Percentiles rank a stretch among this genome's conserved stretches.
Evolutionary conservation across 2,888 invertebrate species (phyloP).

Genomic region (Scrobipalpa atriplicella): DNA sequence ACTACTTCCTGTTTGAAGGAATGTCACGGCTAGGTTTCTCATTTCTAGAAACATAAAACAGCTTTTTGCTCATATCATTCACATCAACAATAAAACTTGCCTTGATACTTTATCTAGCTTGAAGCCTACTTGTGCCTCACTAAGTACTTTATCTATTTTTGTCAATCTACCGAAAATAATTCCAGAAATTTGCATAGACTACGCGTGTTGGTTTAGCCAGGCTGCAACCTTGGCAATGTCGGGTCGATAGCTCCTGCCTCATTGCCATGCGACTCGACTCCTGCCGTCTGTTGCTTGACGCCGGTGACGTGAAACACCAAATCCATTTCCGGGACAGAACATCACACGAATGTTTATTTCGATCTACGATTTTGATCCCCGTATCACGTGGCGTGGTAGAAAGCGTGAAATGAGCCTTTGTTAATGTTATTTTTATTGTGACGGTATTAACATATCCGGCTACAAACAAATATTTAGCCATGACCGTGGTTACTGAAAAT

Average conservation of each 20-base stretch:
- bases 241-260: constrained; percentile 29
- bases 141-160: background rate
- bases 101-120: background rate
- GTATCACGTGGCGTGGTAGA: constrained; percentile 1
- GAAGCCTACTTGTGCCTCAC: background rate
- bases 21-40: constrained; percentile 1
- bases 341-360: constrained; percentile 23
- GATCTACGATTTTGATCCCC: constrained; percentile 12
- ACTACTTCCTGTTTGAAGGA: background rate
- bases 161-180: constrained; percentile 1
- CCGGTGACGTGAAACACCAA: constrained; percentile 25
- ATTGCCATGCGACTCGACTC: constrained; percentile 23
- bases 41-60: background rate
- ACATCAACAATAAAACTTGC: background rate
- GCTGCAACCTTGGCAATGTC: constrained; percentile 28
- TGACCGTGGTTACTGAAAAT: background rate
- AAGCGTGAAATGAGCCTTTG: constrained; percentile 13
- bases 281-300: background rate
- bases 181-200: constrained; percentile 13
- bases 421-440: background rate
- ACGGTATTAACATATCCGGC: background rate
- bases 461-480: constrained; percentile 2
- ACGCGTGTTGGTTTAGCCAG: constrained; percentile 10
- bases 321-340: constrained; percentile 29
- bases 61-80: background rate